Conservation (phyloP, 2,888 invertebrate genomes). For the Holacanthella duospinosa region DNA sequence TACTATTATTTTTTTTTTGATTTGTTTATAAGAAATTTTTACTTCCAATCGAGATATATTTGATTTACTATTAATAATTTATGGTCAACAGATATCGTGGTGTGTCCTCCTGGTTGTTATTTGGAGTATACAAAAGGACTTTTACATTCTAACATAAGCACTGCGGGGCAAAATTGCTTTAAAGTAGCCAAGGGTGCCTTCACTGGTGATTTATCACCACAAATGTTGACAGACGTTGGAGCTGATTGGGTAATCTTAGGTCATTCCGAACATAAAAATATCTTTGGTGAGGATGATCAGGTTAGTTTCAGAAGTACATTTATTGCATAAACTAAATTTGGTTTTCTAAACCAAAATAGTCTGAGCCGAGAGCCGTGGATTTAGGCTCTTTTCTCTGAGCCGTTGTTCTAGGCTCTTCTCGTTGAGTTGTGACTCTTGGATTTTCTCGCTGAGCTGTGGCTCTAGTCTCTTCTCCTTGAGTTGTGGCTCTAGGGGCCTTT, state of each 20-base stretch:
- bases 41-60: too few species aligned
- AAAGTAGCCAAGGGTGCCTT: constrained; percentile 87
- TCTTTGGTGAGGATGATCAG: constrained; percentile 80
- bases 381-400: background rate
- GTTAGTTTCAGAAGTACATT: too few species aligned
- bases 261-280: constrained; percentile 90
- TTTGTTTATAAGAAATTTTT: too few species aligned
- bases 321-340: too few species aligned
- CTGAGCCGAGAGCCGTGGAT: background rate
- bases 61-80: too few species aligned
- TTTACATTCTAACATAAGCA: constrained; percentile 58
- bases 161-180: constrained; percentile 91
- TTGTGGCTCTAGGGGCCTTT: too few species aligned
- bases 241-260: constrained; percentile 92
- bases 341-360: too few species aligned
- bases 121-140: constrained; percentile 60
- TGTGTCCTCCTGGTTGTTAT: constrained; percentile 83
- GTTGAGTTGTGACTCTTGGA: background rate
- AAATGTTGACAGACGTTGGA: constrained; percentile 90
- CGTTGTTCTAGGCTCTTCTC: background rate
- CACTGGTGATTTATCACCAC: constrained; percentile 91
- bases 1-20: background rate
- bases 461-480: background rate
- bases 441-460: background rate
- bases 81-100: constrained; percentile 58